Evolutionary conservation across 2,888 invertebrate genomes (phyloP), one percentile per base, ranked within the genome.

Genomic region (Toxonevra muliebris): DNA sequence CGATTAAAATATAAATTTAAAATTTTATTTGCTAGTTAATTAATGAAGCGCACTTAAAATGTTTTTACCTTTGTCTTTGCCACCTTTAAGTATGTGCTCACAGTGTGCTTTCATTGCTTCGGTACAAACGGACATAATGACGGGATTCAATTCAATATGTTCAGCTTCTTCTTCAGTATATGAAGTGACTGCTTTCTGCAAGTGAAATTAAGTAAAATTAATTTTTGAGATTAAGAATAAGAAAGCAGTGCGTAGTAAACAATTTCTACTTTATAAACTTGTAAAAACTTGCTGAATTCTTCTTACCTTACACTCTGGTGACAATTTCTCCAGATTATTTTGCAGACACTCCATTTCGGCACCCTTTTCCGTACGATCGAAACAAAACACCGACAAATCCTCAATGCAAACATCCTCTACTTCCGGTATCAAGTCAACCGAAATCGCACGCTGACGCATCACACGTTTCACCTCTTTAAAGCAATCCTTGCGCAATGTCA

Each of bases 321-420:
- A 86, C 52, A 93, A 82, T 64, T 90, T 89, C 70, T 92, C 93
- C 62, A 94, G 87, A 84, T 93, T 92, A 74, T 91, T 92, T 85
- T 98, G 98, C 59, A 98, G 88, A 80, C 98, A 99, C 68, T 90
- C 87, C 87, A 98, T 93, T 87, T 99, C 98, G 83, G 95, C 93
- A 40, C 96, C 95, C 82, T 92, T 93, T 42, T 90, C 92, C n/a
- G 92, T 91, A 82, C 93, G 92, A 74, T 93, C 92, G 68, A 91
- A 92, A 83, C 99, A 99, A 76, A 90, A 88, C 68, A 88, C 88
- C 0, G 94, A 92, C 19, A 99, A 88, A 78, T 98, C 97, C 71
- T 90, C 90, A 20, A 98, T 87, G 81, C 99, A 99, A 48, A 88
- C 89, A 77, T 93, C 93, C 86, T 98, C 98, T 59, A 99, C 92